phyloP scores from a whole-genome alignment of 2,888 invertebrate genomes.

The Netelia fuscicornis region DNA sequence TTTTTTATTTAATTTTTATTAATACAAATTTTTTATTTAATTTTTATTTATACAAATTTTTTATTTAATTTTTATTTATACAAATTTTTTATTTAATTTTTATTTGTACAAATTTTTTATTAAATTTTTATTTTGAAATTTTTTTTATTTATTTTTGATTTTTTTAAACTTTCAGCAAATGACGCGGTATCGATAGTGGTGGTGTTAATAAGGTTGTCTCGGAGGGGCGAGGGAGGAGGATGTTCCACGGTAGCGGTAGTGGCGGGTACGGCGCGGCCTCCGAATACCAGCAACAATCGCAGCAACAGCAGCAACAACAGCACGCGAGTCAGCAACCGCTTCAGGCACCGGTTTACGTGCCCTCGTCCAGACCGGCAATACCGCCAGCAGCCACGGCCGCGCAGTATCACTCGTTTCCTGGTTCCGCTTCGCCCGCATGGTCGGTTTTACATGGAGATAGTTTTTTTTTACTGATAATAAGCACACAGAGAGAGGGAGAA shows the following conservation, averaged over 20 bases:
- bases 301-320: constrained; percentile 83
- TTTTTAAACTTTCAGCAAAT: constrained; percentile 71
- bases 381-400: constrained; percentile 86
- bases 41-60: too few species aligned
- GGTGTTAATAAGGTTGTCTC: constrained; percentile 53
- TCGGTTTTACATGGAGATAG: constrained; percentile 65
- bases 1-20: too few species aligned
- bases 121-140: too few species aligned
- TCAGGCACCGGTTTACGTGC: constrained; percentile 89
- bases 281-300: constrained; percentile 82
- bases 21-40: too few species aligned
- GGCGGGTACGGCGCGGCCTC: constrained; percentile 83
- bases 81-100: too few species aligned
- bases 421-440: constrained; percentile 83
- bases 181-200: constrained; percentile 71
- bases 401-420: constrained; percentile 84
- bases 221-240: constrained; percentile 74
- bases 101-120: too few species aligned
- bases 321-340: constrained; percentile 82
- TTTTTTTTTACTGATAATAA: constrained; percentile 33
- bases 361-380: constrained; percentile 87
- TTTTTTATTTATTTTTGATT: too few species aligned
- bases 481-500: too few species aligned
- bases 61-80: too few species aligned
- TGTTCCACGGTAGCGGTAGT: constrained; percentile 84